phyloP scores from a whole-genome alignment of 1,140 invertebrate species.

The Mamestra configurata region DNA sequence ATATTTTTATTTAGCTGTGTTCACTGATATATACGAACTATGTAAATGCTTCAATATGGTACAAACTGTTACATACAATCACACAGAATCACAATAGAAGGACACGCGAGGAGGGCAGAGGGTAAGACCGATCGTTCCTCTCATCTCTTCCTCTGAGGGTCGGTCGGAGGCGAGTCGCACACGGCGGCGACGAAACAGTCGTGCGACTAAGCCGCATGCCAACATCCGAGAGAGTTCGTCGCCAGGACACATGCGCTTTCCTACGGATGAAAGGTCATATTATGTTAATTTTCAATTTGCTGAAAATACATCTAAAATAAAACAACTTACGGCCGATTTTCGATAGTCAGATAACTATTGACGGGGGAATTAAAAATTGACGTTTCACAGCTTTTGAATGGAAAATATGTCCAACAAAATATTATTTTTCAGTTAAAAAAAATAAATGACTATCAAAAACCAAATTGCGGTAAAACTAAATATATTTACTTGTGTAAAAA shows the following conservation, averaged over 20 bases:
- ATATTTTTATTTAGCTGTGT: constrained; percentile 10
- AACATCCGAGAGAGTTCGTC: constrained; percentile 95
- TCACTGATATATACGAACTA: no score
- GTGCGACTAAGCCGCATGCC: constrained; percentile 90
- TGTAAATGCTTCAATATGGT: background rate
- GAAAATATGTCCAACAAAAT: no score
- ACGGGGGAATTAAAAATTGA: no score
- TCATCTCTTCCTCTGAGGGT: constrained; percentile 79
- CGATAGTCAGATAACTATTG: no score
- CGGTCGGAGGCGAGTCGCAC: constrained; percentile 73
- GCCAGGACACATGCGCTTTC: constrained; percentile 95
- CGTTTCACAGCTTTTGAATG: no score
- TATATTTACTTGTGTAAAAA: background rate
- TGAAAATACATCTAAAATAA: no score
- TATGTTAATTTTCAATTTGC: no score
- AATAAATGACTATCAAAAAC: no score
- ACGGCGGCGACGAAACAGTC: constrained; percentile 90
- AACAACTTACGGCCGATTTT: no score
- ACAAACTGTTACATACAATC: constrained; percentile 7
- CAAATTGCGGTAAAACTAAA: no score
- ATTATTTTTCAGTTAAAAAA: no score
- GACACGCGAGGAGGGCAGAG: constrained; percentile 89
- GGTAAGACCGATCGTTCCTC: constrained; percentile 92
- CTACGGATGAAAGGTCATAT: constrained; percentile 83
- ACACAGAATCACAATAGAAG: constrained; percentile 74